Evolutionary conservation across 2,113 vertebrate species (phyloP).

Genomic region (Odocoileus virginianus): DNA sequence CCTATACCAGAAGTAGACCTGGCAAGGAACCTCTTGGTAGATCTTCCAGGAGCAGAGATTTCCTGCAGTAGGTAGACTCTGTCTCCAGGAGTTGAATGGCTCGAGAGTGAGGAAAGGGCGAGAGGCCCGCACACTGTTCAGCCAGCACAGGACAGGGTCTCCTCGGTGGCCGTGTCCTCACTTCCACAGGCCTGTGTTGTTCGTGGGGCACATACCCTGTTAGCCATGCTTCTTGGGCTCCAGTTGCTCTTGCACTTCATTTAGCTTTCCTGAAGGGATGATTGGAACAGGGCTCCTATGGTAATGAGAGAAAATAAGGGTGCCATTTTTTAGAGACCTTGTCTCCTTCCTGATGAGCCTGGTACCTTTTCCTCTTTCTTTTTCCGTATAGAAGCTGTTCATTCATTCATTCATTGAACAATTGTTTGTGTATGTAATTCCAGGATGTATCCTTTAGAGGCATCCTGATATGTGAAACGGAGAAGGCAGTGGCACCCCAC

Average conservation of each 20-base stretch:
- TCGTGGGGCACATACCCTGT: fast-evolving
- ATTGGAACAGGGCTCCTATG: not conserved
- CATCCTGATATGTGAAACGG: not conserved
- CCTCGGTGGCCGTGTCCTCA: not conserved
- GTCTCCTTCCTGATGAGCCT: not conserved
- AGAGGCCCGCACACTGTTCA: not conserved
- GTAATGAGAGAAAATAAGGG: not conserved
- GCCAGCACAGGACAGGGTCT: not conserved
- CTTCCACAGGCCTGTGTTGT: not conserved
- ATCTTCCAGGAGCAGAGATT: not conserved
- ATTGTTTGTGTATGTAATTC: not conserved
- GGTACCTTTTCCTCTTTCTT: not conserved
- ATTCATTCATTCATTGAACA: not conserved
- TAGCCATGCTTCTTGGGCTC: not conserved
- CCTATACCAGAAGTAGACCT: not conserved
- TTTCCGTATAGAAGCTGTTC: not conserved
- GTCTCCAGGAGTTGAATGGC: not conserved
- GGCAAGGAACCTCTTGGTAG: not conserved
- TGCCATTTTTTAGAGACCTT: not conserved
- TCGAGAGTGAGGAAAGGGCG: not conserved
- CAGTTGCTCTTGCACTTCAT: not conserved
- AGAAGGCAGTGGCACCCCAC: too few relatives aligned
- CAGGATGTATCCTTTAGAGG: not conserved
- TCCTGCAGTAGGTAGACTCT: not conserved
- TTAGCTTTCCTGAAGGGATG: not conserved